Evolutionary conservation across 1,140 invertebrate genomes (phyloP).

Genomic region (Thaumatotibia leucotreta): DNA sequence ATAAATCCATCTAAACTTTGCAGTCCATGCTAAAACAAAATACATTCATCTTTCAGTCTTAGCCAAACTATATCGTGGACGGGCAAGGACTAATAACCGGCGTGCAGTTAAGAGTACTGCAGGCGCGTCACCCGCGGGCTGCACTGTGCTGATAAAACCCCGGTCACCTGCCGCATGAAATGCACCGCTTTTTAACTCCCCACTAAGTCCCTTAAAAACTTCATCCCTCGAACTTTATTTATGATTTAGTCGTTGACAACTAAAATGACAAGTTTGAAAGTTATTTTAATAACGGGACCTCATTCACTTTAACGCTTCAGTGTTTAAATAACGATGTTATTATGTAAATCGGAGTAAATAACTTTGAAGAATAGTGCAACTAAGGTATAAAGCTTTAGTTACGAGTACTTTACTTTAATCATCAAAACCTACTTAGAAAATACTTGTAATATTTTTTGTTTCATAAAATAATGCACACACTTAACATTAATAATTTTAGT

Average conservation of each 20-base stretch:
- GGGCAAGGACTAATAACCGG: neutral
- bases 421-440: too few species aligned
- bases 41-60: neutral
- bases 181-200: conserved; percentile 72
- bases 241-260: conserved; percentile 55
- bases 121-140: conserved; percentile 21
- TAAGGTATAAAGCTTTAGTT: too few species aligned
- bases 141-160: conserved; percentile 55
- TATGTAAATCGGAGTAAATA: conserved; percentile 23
- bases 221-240: conserved; percentile 64
- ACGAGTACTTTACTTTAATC: too few species aligned
- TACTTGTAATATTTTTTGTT: too few species aligned
- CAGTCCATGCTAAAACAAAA: neutral
- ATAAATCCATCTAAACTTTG: neutral
- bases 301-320: conserved; percentile 23
- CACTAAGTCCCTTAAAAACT: conserved; percentile 62
- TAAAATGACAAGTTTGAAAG: conserved; percentile 38
- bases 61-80: neutral
- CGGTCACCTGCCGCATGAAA: conserved; percentile 73
- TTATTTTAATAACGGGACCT: conserved; percentile 32
- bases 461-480: too few species aligned
- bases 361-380: too few species aligned
- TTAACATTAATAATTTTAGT: too few species aligned
- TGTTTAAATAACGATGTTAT: conserved; percentile 33
- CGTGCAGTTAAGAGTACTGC: conserved; percentile 26